These are phyloP conservation scores for Drosophila kepulauana DNA, from an alignment of 1,140 invertebrate genomes.

Conservation along the genomic window DNA sequence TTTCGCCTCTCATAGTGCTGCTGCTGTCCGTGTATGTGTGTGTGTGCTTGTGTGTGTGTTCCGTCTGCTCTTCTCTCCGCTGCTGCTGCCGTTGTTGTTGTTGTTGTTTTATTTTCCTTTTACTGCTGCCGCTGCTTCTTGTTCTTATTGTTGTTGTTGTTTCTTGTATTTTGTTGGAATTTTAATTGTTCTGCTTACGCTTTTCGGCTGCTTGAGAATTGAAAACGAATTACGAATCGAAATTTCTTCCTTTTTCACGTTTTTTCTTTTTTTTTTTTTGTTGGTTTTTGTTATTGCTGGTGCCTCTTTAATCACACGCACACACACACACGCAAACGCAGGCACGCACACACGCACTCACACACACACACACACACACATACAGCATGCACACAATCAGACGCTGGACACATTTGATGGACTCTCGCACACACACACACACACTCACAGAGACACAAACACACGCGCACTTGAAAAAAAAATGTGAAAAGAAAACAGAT, in stretches of 20 bases:
- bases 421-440: not conserved
- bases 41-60: constrained; percentile 11
- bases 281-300: constrained; percentile 15
- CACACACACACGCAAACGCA: constrained; percentile 1
- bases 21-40: too few species aligned
- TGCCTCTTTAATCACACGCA: constrained; percentile 10
- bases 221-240: constrained; percentile 26
- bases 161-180: constrained; percentile 13
- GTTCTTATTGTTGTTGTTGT: constrained; percentile 21
- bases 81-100: constrained; percentile 18
- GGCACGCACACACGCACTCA: constrained; percentile 9
- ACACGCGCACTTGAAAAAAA: constrained; percentile 72
- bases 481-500: constrained; percentile 52
- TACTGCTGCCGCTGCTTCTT: constrained; percentile 19
- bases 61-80: constrained; percentile 9
- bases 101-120: constrained; percentile 28
- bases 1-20: constrained; percentile 61
- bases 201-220: constrained; percentile 27
- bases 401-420: constrained; percentile 6
- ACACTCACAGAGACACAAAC: constrained; percentile 9
- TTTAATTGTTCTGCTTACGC: constrained; percentile 40
- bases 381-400: not conserved
- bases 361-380: constrained; percentile 9
- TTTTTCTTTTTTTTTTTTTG: too few species aligned
- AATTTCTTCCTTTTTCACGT: not conserved